Evolutionary conservation across 1,140 invertebrate species (phyloP), one percentile per base, ranked within the genome.

Genomic region (Drosophila orosa): DNA sequence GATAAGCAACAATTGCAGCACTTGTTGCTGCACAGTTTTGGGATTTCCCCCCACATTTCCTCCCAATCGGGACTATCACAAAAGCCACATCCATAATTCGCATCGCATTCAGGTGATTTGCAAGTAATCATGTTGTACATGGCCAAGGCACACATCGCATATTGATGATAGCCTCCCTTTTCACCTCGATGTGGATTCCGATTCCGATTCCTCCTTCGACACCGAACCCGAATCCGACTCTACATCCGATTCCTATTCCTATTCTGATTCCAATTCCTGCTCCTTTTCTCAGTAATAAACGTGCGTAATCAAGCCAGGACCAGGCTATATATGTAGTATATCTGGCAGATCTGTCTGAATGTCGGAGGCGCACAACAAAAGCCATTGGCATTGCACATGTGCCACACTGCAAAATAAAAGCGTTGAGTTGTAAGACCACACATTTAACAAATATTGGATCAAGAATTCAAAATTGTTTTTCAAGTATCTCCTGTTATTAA

Each of bases 71-170:
- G 9, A 47, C 45, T 47, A 27, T 47, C 45, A 52, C 48, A 33
- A 52, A 52, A 9, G 48, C 31, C 42, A 35, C 58, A 33, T 47
- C 25, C 59, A 82, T 87, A 86, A 86, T 87, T 60, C 83, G 66
- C 74, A 73, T 63, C 76, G 78, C 75, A 87, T 87, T 86, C 83
- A 83, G 63, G 79, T 87, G 83, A 86, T 86, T 86, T 86, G 83
- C 83, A 86, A 87, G 83, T 87, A 86, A 86, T 86, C 83, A 86
- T 86, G 83, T 83, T 86, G 83, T 87, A 79, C 83, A 83, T 73
- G 79, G 76, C 57, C 75, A 83, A 57, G 71, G 65, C 83, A 74
- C 72, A 87, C 83, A 63, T 63, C 57, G 83, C 83, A 86, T 86
- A 87, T 87, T 86, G 83, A 86, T 86, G 79, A 63, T 33, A 54